Base-by-base conservation (phyloP, 2,797 vertebrate species). In the Anguilla pacifica region DNA sequence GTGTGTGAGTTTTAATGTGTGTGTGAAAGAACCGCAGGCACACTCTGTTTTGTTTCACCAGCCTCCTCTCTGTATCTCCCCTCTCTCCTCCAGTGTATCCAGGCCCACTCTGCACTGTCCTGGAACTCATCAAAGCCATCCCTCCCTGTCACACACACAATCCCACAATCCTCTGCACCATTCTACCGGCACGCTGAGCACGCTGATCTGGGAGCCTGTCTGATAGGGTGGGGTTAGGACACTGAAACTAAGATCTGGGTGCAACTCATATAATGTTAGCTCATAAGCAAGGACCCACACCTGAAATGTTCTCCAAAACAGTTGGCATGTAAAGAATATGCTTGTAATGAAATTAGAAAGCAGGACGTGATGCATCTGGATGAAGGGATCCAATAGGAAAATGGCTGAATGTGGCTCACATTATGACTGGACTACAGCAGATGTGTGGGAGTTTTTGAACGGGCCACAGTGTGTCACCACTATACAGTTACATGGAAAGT, bases 81-180 rank as follows among this genome's bases (percentile, higher is more conserved):
- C 90, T 89, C 88, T 87, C 89, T 91, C 90, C 86, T 77, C 91
- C 92, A 93, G 87, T 89, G 93, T 92, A 93, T 93, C 93, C 93
- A 89, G 91, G 90, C 91, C 92, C 93, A 92, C 89, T 89, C 61
- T 25, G 88, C 70, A 91, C 89, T 90, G 90, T 90, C 91, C 90
- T 87, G 86, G 90, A 86, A n/a, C 15, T 28, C 4, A 88, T 91
- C 90, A 89, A 93, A 93, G 90, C 88, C 28, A 28, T 57, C 57
- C 55, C 31, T 67, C 61, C 6, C 25, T 67, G 61, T 67, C 61
- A n/a, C 17, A n/a, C 6, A 22, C 22, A 51, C 43, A 25, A 57
- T 83, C 82, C 82, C 49, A 83, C 13, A 57, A 57, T 83, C 43
- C 82, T 15, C 51, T 83, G 82, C 13, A n/a, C 19, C 49, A 83